Evolutionary conservation across 2,888 invertebrate genomes (phyloP), one percentile per base, ranked within the genome.

Genomic region (Spilarctia lutea): DNA sequence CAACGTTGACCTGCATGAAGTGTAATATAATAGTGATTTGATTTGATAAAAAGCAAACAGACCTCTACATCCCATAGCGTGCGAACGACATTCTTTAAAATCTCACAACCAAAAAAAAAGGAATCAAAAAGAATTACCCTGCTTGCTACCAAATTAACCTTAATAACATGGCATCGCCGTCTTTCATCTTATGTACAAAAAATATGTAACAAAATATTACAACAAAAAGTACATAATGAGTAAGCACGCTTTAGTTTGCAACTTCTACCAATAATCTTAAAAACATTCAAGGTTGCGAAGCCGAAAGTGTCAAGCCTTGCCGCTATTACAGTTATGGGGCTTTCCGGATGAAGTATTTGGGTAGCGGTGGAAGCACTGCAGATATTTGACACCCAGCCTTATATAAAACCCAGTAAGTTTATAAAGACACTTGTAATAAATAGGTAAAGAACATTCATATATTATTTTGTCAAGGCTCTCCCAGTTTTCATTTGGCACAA

Each of bases 301-400:
- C 91, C 89, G 92, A 93, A 91, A 92, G 91, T 86, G 89, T 86
- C 87, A 87, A 91, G 86, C 90, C 91, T 92, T 91, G 89, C 83
- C 73, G 79, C 83, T 84, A 84, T 45, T 68, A 71, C 73, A 84
- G 72, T 78, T 72, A 67, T 72, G 45, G 35, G 72, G 79, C 81
- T 83, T 82, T 80, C 84, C 85, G 84, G 79, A 75, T 74, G 75
- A 76, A 74, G 60, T 60, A 35, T 39, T 18, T 60, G 16, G 33
- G 39, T 42, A 60, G 7, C 16, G n/a, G 3, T 24, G 67, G 45
- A 56, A 63, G 24, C 20, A 35, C 60, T 42, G 69, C 16, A 68
- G 7, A 60, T 70, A 16, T 52, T 56, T 45, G 27, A 42, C n/a
- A 52, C 35, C 8, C n/a, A 69, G 24, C 8, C 10, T 0, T 56